A percentile compares a stretch with the other conserved stretches of the same genome.
These are phyloP conservation scores for Spilarctia lutea DNA, from an alignment of 2,888 invertebrate species.

Conservation along the genomic window DNA sequence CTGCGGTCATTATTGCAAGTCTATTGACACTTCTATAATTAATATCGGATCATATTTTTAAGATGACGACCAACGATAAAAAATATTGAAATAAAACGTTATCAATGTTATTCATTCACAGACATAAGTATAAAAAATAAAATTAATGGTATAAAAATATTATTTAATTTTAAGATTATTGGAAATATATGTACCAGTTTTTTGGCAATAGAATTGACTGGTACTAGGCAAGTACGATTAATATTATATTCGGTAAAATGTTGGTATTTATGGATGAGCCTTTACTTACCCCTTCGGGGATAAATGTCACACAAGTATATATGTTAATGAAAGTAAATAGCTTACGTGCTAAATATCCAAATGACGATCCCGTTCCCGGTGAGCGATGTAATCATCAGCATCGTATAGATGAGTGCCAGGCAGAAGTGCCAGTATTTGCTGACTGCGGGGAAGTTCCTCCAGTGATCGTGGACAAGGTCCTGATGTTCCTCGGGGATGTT, in stretches of 20 bases:
- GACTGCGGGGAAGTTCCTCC: constrained; percentile 89
- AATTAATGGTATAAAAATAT: neutral
- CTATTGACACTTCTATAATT: no score
- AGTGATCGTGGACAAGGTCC: constrained; percentile 89
- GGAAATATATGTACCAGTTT: no score
- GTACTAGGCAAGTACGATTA: no score
- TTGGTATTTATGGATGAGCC: no score
- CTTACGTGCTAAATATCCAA: constrained; percentile 91
- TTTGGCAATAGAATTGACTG: no score
- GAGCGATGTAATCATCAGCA: constrained; percentile 87
- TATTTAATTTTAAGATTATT: neutral
- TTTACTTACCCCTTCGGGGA: neutral
- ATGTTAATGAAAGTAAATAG: neutral
- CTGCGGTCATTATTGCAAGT: no score
- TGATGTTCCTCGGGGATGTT: constrained; percentile 89
- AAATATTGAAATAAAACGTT: neutral
- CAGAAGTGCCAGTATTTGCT: constrained; percentile 89
- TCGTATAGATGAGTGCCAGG: constrained; percentile 88
- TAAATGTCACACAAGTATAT: neutral
- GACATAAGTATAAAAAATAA: neutral
- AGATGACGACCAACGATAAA: neutral
- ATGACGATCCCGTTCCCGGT: constrained; percentile 91
- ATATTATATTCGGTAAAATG: no score
- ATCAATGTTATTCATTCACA: neutral
- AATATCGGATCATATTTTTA: no score